Conservation (phyloP, 2,888 invertebrate species). For the Chrysotoxum bicinctum region DNA sequence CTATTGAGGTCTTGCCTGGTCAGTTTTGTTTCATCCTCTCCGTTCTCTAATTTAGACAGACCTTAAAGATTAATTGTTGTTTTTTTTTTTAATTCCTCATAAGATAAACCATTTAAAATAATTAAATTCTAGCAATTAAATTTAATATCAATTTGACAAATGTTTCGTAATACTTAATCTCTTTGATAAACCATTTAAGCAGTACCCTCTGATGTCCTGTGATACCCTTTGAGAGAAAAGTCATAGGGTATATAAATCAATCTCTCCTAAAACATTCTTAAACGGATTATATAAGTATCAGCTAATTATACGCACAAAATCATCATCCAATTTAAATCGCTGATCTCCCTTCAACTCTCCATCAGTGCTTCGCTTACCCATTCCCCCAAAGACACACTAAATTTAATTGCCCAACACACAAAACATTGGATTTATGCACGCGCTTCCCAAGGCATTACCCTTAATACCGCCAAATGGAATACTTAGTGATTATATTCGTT, state of each 20-base stretch:
- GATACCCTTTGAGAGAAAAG: too few species aligned
- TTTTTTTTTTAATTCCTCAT: too few species aligned
- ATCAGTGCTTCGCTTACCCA: neutral
- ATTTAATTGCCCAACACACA: constrained; percentile 55
- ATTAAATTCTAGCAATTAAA: too few species aligned
- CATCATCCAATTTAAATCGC: constrained; percentile 2
- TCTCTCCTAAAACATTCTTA: neutral
- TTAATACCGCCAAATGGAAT: constrained; percentile 51
- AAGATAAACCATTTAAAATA: too few species aligned
- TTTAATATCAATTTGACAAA: too few species aligned
- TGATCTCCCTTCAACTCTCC: neutral
- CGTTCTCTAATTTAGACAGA: too few species aligned
- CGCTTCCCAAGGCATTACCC: constrained; percentile 53
- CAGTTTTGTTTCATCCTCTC: too few species aligned
- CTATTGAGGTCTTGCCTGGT: too few species aligned
- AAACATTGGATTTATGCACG: constrained; percentile 47
- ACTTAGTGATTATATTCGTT: constrained; percentile 49
- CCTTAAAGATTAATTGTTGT: too few species aligned
- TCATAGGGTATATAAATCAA: neutral
- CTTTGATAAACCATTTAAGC: too few species aligned
- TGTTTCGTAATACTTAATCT: too few species aligned
- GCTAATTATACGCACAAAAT: constrained; percentile 44
- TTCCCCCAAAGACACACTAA: constrained; percentile 20
- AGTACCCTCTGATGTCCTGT: too few species aligned
- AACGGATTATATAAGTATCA: constrained; percentile 24